Base-by-base conservation (phyloP, 2,888 invertebrate species). In the Quadroppia sp. region DNA sequence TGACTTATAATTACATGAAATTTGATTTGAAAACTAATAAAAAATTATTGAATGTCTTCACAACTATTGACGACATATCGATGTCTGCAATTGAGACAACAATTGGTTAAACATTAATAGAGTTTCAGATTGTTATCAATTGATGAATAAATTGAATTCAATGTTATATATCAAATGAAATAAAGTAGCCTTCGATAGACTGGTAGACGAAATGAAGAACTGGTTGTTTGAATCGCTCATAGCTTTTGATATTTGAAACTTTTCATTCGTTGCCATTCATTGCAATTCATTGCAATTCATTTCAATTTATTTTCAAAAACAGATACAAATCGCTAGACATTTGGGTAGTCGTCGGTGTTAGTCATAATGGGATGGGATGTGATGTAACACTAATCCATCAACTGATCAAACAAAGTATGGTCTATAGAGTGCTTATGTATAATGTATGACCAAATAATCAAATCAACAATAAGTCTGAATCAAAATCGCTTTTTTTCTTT, bases 181-280 rank as follows among this genome's bases (percentile, higher is more conserved):
- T 53, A 25, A 2, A 53, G 53, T 50, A n/a, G n/a, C n/a, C n/a
- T n/a, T n/a, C n/a, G n/a, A n/a, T n/a, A 45, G 3, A 50, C 23
- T 53, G 53, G 56, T 28, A 61, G 25, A 9, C 11, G n/a, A 32
- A 11, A 32, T n/a, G 32, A n/a, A 32, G 61, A 30, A 61, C 61
- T 61, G 61, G 61, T 61, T 32, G 61, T 61, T 32, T 6, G 11
- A 53, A 23, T 23, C 23, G 25, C 32, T 15, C 32, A 32, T 17
- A 61, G 32, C 32, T 61, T n/a, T 61, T 61, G 61, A 61, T 61
- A 61, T 61, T 61, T 61, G 61, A 61, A 61, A 61, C 61, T 61
- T 61, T 28, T 4, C 61, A 61, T 61, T 32, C 61, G 17, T 61
- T 61, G 6, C 56, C 56, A 56, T 56, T 56, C 50, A 4, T 9